Conservation (phyloP, 2,797 vertebrate genomes). For the Merluccius polli region DNA sequence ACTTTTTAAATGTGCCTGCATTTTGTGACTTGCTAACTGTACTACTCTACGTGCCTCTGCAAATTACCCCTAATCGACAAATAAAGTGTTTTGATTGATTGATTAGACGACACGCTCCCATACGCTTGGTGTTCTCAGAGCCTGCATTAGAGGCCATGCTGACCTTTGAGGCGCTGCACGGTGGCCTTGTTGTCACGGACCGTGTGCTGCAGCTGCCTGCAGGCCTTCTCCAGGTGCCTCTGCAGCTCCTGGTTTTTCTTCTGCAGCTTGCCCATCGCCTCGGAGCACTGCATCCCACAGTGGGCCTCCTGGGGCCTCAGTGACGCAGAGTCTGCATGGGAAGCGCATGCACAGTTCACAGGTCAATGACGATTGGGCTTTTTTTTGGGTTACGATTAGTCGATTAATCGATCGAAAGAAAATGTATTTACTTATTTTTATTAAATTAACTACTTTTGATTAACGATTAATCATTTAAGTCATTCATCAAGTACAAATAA, state of each 20-base stretch:
- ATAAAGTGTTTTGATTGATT: too few species aligned
- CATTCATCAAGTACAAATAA: too few species aligned
- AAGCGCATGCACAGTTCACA: not conserved
- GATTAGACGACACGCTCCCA: not conserved
- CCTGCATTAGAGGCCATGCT: not conserved
- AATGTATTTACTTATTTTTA: too few species aligned
- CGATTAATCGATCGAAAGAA: too few species aligned
- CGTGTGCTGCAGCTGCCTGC: conserved; percentile 78
- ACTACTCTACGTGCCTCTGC: too few species aligned
- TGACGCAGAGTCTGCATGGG: conserved; percentile 39
- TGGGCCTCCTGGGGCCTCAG: conserved; percentile 46
- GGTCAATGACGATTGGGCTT: not conserved
- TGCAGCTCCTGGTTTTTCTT: conserved; percentile 80
- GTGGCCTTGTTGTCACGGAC: conserved; percentile 72
- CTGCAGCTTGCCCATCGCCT: conserved; percentile 72
- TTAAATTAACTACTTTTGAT: too few species aligned
- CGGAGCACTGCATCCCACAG: conserved; percentile 65
- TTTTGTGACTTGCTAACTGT: too few species aligned
- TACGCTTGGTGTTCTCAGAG: not conserved
- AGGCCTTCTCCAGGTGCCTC: conserved; percentile 80
- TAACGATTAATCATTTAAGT: too few species aligned
- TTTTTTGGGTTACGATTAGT: too few species aligned
- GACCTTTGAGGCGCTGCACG: conserved; percentile 75
- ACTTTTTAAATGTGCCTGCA: too few species aligned
- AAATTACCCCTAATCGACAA: too few species aligned